Evolutionary conservation across 2,113 vertebrate species (phyloP), one percentile per base, ranked within the genome.

Genomic region (Aptenodytes patagonicus): DNA sequence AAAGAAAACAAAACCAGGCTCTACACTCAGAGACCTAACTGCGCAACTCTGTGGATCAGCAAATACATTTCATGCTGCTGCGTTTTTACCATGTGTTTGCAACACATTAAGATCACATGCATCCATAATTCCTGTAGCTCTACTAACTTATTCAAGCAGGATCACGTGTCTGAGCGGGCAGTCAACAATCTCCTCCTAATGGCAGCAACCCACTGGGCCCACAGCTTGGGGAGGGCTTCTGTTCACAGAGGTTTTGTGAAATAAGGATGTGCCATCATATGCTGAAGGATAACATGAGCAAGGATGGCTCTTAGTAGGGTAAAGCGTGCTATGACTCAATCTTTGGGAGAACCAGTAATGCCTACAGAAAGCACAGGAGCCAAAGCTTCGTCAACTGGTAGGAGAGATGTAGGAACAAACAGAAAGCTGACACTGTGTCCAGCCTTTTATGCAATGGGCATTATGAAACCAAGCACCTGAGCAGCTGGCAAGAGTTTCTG

Each of bases 401-500:
- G 51, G 32, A 69, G 80, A 82, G 62, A 83, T 0, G 0, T 21
- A 69, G 40, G 36, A 93, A 61, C 25, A 83, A 83, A 75, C 76
- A 80, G 88, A 62, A 90, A 66, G 54, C 40, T 61, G 79, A 83
- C 11, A 1, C 26, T 32, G 42, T 46, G 49, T 68, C 34, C 57
- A 65, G 64, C 46, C 44, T 58, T 95, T 78, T 81, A 84, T 81
- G 90, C 73, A 94, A 73, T 6, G 21, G 58, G 54, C 58, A 49
- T 91, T 91, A 89, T 5, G 17, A 89, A 96, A 90, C 42, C 40
- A 78, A 91, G 69, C 72, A 93, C 83, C 89, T 87, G 68, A 86
- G 52, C 38, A 58, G 61, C 79, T 79, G 57, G 75, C 79, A 88
- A 71, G 75, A 76, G 62, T 80, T 83, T 79, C 57, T 61, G 24